Conservation (phyloP, 2,888 invertebrate genomes). For the Tipula lateralis region DNA sequence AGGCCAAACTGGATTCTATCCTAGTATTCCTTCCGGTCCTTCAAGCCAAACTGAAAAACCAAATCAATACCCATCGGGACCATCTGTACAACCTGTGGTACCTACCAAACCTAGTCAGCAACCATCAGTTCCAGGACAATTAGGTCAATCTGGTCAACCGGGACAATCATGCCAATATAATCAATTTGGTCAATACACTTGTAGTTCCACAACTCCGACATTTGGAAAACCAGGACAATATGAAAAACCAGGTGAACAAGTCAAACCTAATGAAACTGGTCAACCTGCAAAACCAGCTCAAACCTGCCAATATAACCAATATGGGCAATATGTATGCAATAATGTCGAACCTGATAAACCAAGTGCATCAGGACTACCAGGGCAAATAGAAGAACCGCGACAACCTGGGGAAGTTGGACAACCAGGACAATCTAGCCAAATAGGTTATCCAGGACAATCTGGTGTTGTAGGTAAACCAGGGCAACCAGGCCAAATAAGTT, state of each 20-base stretch:
- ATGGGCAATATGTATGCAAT: neutral
- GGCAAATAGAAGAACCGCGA: neutral
- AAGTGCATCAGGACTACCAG: neutral
- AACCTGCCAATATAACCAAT: constrained; percentile 28
- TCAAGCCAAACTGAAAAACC: no score
- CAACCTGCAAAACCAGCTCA: neutral
- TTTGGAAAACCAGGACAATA: constrained; percentile 39
- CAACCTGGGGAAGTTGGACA: neutral
- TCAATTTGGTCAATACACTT: neutral
- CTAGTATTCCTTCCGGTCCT: no score
- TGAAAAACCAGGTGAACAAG: constrained; percentile 35
- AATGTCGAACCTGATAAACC: constrained; percentile 35
- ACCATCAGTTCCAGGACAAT: neutral
- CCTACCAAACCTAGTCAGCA: neutral
- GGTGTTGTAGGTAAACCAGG: neutral
- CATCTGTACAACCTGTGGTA: no score
- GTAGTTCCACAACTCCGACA: neutral
- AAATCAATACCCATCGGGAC: neutral
- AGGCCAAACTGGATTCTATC: constrained; percentile 35
- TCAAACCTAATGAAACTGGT: neutral
- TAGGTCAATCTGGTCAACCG: neutral
- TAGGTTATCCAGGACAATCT: neutral
- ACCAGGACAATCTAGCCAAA: neutral
- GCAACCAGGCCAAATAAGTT: neutral
- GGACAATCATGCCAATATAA: constrained; percentile 32